A percentile compares a stretch with the other conserved stretches of the same genome.
phyloP scores from a whole-genome alignment of 2,797 vertebrate species.

The Loriculus beryllinus region DNA sequence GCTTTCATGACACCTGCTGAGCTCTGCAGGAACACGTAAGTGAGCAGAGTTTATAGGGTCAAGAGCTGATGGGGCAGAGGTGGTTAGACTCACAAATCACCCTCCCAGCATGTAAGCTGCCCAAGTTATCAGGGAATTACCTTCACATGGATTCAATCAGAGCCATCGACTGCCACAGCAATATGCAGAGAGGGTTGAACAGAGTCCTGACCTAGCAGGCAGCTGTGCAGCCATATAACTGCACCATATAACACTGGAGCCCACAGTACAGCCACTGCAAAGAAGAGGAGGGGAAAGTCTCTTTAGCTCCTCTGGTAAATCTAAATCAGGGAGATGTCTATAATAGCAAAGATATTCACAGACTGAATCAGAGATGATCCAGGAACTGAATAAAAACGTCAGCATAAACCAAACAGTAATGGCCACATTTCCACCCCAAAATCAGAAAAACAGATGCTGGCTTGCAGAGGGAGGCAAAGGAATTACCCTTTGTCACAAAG shows the following conservation, averaged over 20 bases:
- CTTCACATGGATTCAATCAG: neutral
- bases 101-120: neutral
- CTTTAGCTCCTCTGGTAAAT: neutral
- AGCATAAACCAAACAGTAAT: neutral
- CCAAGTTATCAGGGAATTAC: neutral
- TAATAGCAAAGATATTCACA: neutral
- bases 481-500: neutral
- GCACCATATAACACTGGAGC: accelerated
- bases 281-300: neutral
- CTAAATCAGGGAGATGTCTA: neutral
- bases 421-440: neutral
- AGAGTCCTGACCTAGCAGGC: neutral
- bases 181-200: neutral
- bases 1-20: neutral
- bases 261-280: neutral
- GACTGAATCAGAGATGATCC: neutral
- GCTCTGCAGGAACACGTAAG: neutral
- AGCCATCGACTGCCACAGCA: neutral
- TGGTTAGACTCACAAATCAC: neutral
- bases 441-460: neutral
- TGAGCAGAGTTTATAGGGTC: neutral
- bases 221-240: neutral
- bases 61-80: neutral
- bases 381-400: neutral
- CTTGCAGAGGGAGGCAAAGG: neutral